Evolutionary conservation across 2,888 invertebrate genomes (phyloP).

Genomic region (Mythimna impura): DNA sequence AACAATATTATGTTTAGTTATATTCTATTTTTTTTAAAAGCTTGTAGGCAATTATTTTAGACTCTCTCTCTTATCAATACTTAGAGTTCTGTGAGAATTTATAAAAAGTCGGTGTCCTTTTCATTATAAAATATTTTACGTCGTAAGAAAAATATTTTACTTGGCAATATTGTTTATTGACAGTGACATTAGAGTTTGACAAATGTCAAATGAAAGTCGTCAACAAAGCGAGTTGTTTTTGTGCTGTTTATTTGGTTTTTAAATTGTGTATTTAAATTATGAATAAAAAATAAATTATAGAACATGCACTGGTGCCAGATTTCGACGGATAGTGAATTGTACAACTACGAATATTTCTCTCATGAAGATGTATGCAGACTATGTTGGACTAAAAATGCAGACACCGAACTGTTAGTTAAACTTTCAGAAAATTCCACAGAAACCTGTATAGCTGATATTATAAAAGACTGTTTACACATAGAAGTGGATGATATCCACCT

Average conservation of each 20-base stretch:
- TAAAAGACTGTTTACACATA: conserved; percentile 78
- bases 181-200: conserved; percentile 14
- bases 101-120: too few relatives aligned
- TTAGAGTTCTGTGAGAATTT: too few relatives aligned
- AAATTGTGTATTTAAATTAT: conserved; percentile 14
- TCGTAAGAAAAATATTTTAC: too few relatives aligned
- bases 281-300: conserved; percentile 3
- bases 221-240: conserved; percentile 34
- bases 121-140: too few relatives aligned
- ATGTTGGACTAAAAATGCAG: conserved; percentile 79
- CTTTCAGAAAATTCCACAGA: conserved; percentile 55
- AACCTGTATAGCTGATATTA: conserved; percentile 69
- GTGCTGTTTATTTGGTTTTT: conserved; percentile 12
- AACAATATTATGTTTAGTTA: too few relatives aligned
- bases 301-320: conserved; percentile 66
- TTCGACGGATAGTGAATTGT: conserved; percentile 67
- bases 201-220: conserved; percentile 15
- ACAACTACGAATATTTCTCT: conserved; percentile 80
- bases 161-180: background rate
- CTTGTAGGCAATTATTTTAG: too few relatives aligned
- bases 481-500: conserved; percentile 70
- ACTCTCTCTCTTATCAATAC: too few relatives aligned
- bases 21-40: too few relatives aligned
- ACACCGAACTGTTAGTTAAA: conserved; percentile 66
- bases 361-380: conserved; percentile 80